A percentile compares a stretch with the other conserved stretches of the same genome.
Conservation (phyloP, 2,797 vertebrate species). For the Falco naumanni region DNA sequence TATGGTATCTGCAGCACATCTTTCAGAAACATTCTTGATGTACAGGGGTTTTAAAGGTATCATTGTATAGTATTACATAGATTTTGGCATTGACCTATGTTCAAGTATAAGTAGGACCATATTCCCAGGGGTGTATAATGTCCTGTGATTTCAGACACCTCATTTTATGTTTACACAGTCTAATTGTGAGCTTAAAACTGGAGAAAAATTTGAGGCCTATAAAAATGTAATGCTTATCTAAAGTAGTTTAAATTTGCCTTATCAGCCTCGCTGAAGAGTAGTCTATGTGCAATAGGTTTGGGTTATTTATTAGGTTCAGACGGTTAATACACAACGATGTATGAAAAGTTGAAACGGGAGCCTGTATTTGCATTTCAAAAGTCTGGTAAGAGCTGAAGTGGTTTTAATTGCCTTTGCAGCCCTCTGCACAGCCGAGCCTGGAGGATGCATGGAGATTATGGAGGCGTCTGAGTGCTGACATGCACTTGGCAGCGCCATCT, state of each 20-base stretch:
- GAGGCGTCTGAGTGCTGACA: background rate
- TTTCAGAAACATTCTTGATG: background rate
- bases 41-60: background rate
- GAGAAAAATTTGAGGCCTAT: background rate
- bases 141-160: background rate
- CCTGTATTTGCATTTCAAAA: background rate
- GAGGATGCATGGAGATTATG: rapidly evolving
- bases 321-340: background rate
- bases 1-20: background rate
- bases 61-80: rapidly evolving
- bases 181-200: background rate
- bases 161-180: background rate
- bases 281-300: background rate
- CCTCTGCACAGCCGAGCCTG: background rate
- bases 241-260: background rate
- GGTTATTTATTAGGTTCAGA: background rate
- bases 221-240: background rate
- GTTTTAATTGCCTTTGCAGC: background rate
- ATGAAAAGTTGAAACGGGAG: background rate
- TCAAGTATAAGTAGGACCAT: background rate
- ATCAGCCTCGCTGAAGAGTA: background rate
- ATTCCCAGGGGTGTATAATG: background rate
- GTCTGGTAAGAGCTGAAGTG: background rate
- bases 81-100: background rate
- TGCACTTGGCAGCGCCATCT: background rate